These are phyloP conservation scores for Centroberyx gerrardi DNA, from an alignment of 2,797 vertebrate genomes.

Conservation along the genomic window DNA sequence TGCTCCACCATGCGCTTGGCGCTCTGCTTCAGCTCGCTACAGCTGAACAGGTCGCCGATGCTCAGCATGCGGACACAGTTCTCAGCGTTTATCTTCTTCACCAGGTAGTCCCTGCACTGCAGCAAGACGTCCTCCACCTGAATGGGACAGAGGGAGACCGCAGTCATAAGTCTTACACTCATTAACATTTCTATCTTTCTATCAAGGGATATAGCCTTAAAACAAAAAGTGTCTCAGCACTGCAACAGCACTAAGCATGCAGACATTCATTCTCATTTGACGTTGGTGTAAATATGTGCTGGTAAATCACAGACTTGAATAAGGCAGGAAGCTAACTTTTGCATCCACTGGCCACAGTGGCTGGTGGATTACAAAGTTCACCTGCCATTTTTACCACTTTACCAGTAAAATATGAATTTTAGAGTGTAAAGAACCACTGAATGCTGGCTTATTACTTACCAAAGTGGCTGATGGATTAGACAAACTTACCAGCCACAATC, in stretches of 20 bases:
- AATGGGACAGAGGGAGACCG: neutral
- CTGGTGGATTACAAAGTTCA: too few species aligned
- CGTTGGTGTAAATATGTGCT: too few species aligned
- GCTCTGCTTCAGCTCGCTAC: slow-evolving; percentile 95
- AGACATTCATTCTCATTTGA: too few species aligned
- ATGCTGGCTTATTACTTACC: neutral
- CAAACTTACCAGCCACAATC: neutral
- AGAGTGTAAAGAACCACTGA: neutral
- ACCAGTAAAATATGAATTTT: too few species aligned
- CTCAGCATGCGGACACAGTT: slow-evolving; percentile 97
- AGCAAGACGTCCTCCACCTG: slow-evolving; percentile 97
- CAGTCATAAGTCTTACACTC: neutral
- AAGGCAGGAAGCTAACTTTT: too few species aligned
- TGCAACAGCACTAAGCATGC: neutral
- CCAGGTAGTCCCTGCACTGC: slow-evolving; percentile 96
- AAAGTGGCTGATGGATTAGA: neutral
- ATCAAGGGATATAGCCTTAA: neutral
- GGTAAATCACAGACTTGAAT: too few species aligned
- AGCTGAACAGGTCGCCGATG: slow-evolving; percentile 98
- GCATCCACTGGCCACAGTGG: too few species aligned
- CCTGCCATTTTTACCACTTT: too few species aligned
- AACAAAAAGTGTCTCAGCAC: neutral
- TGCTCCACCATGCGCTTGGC: slow-evolving; percentile 99
- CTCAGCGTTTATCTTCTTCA: slow-evolving; percentile 98
- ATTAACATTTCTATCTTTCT: neutral